Conservation (phyloP, 1,140 invertebrate species). For the Steinernema feltiae region DNA sequence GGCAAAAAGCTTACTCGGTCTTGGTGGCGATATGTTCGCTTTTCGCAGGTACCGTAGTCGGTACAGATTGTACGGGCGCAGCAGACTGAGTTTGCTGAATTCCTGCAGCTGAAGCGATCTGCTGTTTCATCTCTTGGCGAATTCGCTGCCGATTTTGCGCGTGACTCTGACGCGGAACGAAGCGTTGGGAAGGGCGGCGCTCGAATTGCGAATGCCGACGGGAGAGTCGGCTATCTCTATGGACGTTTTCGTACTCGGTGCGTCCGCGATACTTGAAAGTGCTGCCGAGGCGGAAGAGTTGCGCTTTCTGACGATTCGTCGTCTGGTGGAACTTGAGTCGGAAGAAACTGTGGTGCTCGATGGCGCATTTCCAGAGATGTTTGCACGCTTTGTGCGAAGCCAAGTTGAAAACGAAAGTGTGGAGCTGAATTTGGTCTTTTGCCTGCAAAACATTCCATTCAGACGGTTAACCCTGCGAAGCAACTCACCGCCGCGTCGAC, state of each 20-base stretch:
- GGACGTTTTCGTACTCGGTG: conserved; percentile 55
- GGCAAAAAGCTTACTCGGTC: neutral
- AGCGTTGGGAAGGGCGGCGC: conserved; percentile 86
- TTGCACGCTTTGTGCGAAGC: conserved; percentile 93
- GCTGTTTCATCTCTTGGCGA: conserved; percentile 41
- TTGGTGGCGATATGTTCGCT: neutral
- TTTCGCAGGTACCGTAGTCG: too few relatives aligned
- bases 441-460: conserved; percentile 24
- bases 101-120: neutral
- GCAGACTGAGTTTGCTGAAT: neutral
- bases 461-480: conserved; percentile 16
- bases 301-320: conserved; percentile 30
- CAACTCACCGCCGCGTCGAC: conserved; percentile 43
- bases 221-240: conserved; percentile 37
- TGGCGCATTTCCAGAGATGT: conserved; percentile 94
- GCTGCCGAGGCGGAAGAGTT: conserved; percentile 51
- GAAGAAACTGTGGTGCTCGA: conserved; percentile 97
- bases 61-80: too few relatives aligned
- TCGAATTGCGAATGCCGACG: conserved; percentile 67
- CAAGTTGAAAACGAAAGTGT: conserved; percentile 65
- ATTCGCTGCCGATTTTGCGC: conserved; percentile 59
- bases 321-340: conserved; percentile 63
- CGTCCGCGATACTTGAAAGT: conserved; percentile 55
- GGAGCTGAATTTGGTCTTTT: conserved; percentile 51
- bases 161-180: conserved; percentile 79